These are phyloP conservation scores for Selenia dentaria DNA, from an alignment of 2,888 invertebrate species.

Conservation along the genomic window DNA sequence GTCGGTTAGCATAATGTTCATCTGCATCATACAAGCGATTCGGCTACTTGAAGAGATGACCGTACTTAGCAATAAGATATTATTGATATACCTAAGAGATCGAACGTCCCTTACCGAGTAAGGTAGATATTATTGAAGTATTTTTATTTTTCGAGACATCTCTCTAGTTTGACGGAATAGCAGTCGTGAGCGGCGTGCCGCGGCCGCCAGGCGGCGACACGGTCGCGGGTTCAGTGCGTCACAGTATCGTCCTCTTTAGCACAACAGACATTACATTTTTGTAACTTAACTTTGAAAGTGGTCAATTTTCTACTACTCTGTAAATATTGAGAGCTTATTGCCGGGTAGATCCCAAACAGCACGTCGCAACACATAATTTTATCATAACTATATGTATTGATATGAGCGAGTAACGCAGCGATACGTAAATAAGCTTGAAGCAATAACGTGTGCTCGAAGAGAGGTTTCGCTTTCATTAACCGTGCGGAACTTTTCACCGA, in stretches of 20 bases:
- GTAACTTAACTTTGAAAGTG: constrained; percentile 80
- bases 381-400: constrained; percentile 60
- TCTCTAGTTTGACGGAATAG: constrained; percentile 61
- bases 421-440: constrained; percentile 77
- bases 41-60: constrained; percentile 72
- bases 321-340: constrained; percentile 83
- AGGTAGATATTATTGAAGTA: constrained; percentile 79
- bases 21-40: constrained; percentile 64
- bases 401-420: constrained; percentile 62
- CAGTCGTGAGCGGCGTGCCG: constrained; percentile 30
- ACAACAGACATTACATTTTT: constrained; percentile 76
- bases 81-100: constrained; percentile 81
- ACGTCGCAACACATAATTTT: constrained; percentile 72
- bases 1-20: constrained; percentile 53
- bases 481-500: constrained; percentile 69
- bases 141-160: constrained; percentile 78
- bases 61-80: constrained; percentile 81
- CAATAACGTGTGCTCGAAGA: constrained; percentile 77
- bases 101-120: constrained; percentile 85
- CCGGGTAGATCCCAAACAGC: constrained; percentile 77
- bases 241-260: constrained; percentile 75
- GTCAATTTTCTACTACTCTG: constrained; percentile 83
- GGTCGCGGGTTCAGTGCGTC: constrained; percentile 30
- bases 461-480: constrained; percentile 69
- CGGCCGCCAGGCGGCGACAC: constrained; percentile 22